Conservation (phyloP, 37 sponge, comb jelly and placozoan genomes). For the Halisarca cf. caerulea region DNA sequence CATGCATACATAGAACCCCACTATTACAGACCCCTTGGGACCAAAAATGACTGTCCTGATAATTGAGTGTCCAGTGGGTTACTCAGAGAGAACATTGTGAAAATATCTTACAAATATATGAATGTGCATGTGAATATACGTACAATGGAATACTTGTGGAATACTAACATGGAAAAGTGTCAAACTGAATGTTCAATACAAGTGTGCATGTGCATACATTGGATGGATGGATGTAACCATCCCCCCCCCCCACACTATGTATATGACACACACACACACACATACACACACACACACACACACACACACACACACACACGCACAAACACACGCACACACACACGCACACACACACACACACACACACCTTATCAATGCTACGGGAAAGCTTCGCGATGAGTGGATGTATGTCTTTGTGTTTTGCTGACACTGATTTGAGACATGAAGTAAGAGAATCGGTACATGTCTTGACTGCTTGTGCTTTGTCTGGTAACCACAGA, state of each 20-base stretch:
- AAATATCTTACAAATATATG: too few species aligned
- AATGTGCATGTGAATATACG: too few species aligned
- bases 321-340: background rate
- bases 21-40: too few species aligned
- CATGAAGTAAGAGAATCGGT: slow-evolving; percentile 14
- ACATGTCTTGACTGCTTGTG: slow-evolving; percentile 27
- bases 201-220: background rate
- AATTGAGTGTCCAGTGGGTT: too few species aligned
- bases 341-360: background rate
- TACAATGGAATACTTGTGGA: too few species aligned
- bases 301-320: background rate
- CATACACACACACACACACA: background rate
- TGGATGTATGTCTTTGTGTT: slow-evolving; percentile 84
- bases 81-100: too few species aligned
- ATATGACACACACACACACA: background rate
- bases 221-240: background rate
- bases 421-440: slow-evolving; percentile 36
- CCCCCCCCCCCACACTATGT: too few species aligned
- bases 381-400: slow-evolving; percentile 71
- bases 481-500: slow-evolving; percentile 20
- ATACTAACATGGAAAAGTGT: too few species aligned
- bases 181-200: too few species aligned
- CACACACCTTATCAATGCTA: slow-evolving; percentile 79
- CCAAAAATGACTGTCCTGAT: too few species aligned
- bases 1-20: too few species aligned